Conservation (phyloP, 2,888 invertebrate genomes). For the Teleogryllus oceanicus region DNA sequence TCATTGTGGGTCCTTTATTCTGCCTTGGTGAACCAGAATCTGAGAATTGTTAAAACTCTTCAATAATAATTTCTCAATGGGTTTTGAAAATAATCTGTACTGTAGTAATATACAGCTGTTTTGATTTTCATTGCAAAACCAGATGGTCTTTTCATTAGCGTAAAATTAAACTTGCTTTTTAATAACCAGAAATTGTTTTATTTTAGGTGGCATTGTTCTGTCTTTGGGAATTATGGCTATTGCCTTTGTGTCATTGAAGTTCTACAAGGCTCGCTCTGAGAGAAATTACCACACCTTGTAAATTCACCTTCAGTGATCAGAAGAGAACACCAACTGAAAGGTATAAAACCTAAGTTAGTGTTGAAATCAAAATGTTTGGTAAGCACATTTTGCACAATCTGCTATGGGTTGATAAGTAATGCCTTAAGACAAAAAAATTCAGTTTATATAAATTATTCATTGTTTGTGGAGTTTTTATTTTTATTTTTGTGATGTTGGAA, state of each 20-base stretch:
- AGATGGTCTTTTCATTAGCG: neutral
- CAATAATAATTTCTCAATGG: no score
- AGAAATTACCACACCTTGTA: constrained; percentile 86
- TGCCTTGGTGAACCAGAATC: no score
- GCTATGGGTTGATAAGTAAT: neutral
- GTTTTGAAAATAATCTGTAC: no score
- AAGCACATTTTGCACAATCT: neutral
- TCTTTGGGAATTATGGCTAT: constrained; percentile 75
- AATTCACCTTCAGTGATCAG: constrained; percentile 43
- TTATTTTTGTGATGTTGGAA: neutral
- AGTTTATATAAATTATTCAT: no score
- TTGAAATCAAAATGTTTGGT: neutral
- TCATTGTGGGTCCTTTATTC: no score
- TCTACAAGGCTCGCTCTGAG: constrained; percentile 81
- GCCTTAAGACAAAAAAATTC: neutral
- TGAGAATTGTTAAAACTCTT: no score
- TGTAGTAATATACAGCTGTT: no score
- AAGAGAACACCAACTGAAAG: neutral
- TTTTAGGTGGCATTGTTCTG: constrained; percentile 75
- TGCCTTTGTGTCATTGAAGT: constrained; percentile 78
- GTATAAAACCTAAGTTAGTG: neutral
- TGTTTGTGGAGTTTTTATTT: neutral
- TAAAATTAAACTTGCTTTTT: constrained; percentile 12
- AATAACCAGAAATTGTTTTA: constrained; percentile 24
- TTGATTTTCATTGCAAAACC: no score